phyloP scores from a whole-genome alignment of 1,140 invertebrate species.

The Artemia franciscana region DNA sequence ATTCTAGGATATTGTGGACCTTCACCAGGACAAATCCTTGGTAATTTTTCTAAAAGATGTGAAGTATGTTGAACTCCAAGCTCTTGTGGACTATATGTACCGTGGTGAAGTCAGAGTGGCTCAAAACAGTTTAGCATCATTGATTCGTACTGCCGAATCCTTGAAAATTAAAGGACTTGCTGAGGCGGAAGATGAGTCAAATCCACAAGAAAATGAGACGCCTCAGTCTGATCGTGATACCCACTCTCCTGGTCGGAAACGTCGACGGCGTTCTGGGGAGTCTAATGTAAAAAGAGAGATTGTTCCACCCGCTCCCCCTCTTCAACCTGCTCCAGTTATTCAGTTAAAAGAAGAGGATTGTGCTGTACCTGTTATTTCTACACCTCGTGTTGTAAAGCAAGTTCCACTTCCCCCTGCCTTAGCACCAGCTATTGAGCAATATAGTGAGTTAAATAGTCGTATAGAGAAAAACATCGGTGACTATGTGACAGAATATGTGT shows the following conservation, averaged over 20 bases:
- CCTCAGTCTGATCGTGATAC: background rate
- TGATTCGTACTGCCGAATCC: constrained; percentile 70
- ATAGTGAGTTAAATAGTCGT: background rate
- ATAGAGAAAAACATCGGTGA: background rate
- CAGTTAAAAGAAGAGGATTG: background rate
- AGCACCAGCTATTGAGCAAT: background rate
- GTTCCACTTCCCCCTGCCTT: background rate
- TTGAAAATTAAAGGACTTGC: constrained; percentile 76
- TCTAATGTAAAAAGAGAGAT: background rate
- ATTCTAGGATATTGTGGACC: constrained; percentile 51
- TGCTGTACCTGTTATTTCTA: background rate
- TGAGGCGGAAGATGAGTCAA: constrained; percentile 32
- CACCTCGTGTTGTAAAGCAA: background rate
- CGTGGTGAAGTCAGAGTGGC: constrained; percentile 78
- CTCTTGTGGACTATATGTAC: constrained; percentile 87
- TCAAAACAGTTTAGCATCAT: constrained; percentile 63
- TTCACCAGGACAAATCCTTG: constrained; percentile 69
- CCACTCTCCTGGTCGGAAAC: background rate
- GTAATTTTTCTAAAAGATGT: constrained; percentile 79
- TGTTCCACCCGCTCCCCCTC: background rate
- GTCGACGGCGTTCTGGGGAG: background rate
- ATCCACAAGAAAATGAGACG: too few relatives aligned
- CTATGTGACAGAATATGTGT: background rate
- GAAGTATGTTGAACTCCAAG: constrained; percentile 65
- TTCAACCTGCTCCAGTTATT: background rate